Evolutionary conservation across 1,140 invertebrate genomes (phyloP), one percentile per base, ranked within the genome.

Genomic region (Philopotamus ludificatus): DNA sequence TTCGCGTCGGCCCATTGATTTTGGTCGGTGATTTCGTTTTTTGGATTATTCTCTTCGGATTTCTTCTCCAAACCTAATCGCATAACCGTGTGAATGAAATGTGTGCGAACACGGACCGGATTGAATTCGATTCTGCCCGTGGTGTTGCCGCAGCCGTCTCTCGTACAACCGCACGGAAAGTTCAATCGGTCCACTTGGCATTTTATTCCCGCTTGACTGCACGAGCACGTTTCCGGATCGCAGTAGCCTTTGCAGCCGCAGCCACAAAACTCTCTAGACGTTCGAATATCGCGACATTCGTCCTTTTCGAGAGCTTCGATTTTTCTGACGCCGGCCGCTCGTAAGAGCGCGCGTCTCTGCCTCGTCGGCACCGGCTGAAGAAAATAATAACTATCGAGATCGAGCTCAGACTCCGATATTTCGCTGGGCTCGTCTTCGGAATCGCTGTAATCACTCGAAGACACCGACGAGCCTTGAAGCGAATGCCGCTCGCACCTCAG

Each of bases 21-120:
- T 20, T 66, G 63, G 25, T 70, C 64, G 50, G 10, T 54, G 7
- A 49, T 50, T 44, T 66, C 63, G 10, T 41, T 26, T 54, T 70
- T 70, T 16, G 68, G 63, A 42, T 60, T 42, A 51, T 73, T 76
- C 72, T 78, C 78, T 72, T 80, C 77, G 65, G 79, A 78, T 76
- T 83, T 79, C 74, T 80, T 77, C 77, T 97, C 95, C 66, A 97
- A 78, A 70, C 97, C 93, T 63, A 99, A 75, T 57, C 94, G 85
- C 95, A 98, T 97, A 8, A 98, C 80, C 0, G 96, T 98, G 73
- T 98, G 94, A 68, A 97, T 95, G 72, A 97, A 98, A 79, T 99
- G 96, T n/a, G 94, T 97, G 53, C 94, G 85, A 1, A 99, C 96
- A 58, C 95, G 85, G 23, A 95, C 87, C 0, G 95, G 94, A 79